These are phyloP conservation scores for Panzeria rudis DNA, from an alignment of 2,888 invertebrate genomes.

Conservation along the genomic window DNA sequence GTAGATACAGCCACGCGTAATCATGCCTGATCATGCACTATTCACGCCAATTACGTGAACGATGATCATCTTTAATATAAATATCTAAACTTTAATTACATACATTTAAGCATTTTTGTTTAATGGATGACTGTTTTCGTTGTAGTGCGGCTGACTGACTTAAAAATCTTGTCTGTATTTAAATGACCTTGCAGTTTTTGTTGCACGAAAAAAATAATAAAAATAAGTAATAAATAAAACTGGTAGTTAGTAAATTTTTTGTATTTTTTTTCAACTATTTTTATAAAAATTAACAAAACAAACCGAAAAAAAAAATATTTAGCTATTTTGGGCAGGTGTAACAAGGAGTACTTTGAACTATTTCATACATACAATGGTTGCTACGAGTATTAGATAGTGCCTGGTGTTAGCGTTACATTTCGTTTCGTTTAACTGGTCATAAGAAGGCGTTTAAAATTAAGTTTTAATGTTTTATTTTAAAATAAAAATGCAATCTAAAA, in stretches of 20 bases:
- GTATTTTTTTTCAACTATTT: conserved; percentile 7
- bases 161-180: conserved; percentile 39
- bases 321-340: conserved; percentile 45
- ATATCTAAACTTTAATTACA: no score
- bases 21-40: no score
- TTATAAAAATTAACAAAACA: conserved; percentile 28
- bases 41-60: no score
- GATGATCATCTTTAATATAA: background rate
- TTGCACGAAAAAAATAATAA: background rate
- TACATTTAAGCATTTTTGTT: background rate
- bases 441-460: conserved; percentile 41
- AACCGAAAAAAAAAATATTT: background rate
- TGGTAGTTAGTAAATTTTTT: conserved; percentile 17
- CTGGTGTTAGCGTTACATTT: conserved; percentile 27
- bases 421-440: conserved; percentile 25
- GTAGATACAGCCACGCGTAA: no score
- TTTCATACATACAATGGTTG: background rate
- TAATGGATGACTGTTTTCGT: conserved; percentile 23
- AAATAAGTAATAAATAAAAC: conserved; percentile 26
- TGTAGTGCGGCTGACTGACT: conserved; percentile 1
- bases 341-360: background rate
- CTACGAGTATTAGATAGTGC: background rate
- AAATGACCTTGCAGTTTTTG: conserved; percentile 58
- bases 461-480: background rate
- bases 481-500: conserved; percentile 47